Evolutionary conservation across 2,113 vertebrate genomes (phyloP), one percentile per base, ranked within the genome.

Genomic region (Sardina pilchardus): DNA sequence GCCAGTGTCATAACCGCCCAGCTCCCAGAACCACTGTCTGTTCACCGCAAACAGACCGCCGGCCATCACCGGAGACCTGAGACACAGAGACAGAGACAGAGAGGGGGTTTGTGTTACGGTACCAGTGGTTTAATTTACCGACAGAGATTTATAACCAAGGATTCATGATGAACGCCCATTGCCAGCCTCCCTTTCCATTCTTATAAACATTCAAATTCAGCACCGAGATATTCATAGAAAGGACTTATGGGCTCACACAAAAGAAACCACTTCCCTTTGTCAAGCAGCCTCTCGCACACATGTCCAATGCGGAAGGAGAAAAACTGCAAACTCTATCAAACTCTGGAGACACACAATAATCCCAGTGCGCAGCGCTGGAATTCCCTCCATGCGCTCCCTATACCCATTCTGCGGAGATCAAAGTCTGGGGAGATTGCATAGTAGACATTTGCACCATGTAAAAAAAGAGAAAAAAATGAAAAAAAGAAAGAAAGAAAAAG

Each of bases 61-160:
- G 75, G 97, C 97, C 97, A 97, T 97, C 44, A 97, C 97, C 80
- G 97, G 96, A 86, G 97, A 97, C 94, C 97, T 97, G 93, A 91
- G 24, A 81, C 90, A 84, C 1, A 30, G 30, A 83, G 30, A 83
- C 26, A 48, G 14, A 12, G 26, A 53, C 47, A 30, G 63, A 26
- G 26, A 71, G 53, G 21, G 19, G 21, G 17, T 30, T 26, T 30
- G n/a, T 71, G 59, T 26, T 30, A 30, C 34, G 26, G 12, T 34
- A 71, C 53, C 21, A n/a, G 6, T 59, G 21, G 0, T 59, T 71
- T 14, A 14, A 71, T 26, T 34, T 71, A 10, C 63, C 30, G 4
- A 34, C 2, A 71, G 30, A 30, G 63, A 12, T 34, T 34, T 34
- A 34, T 34, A 71, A 71, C 5, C 30, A 71, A 16, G 63, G 30